Conservation (phyloP, 2,797 vertebrate genomes). For the Eulemur mongoz region DNA sequence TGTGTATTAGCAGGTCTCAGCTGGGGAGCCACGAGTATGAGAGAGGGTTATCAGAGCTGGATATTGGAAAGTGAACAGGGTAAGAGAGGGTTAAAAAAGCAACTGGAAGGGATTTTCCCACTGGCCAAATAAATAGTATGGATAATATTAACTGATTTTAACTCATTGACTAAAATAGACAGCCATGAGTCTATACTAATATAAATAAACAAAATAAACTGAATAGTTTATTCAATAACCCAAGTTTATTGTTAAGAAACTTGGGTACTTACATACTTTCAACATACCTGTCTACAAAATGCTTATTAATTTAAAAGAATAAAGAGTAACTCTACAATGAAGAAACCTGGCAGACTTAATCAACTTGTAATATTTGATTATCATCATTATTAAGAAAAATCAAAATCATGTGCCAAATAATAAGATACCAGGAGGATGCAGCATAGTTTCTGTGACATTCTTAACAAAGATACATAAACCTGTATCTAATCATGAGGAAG, state of each 20-base stretch:
- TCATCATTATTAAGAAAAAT: background rate
- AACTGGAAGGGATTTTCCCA: background rate
- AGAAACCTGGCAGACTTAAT: background rate
- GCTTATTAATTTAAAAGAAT: background rate
- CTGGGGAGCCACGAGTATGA: rapidly evolving
- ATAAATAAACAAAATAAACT: background rate
- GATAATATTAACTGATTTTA: background rate
- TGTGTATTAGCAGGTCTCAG: background rate
- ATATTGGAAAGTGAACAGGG: background rate
- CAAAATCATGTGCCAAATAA: background rate
- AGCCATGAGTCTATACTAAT: background rate
- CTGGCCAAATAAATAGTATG: background rate
- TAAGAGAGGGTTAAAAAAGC: background rate
- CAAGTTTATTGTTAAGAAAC: background rate
- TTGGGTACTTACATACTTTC: background rate
- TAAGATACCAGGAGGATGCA: background rate
- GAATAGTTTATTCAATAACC: background rate
- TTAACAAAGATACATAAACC: background rate
- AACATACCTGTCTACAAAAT: background rate
- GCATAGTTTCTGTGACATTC: background rate
- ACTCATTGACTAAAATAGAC: background rate
- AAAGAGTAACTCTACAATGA: background rate
- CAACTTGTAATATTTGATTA: background rate
- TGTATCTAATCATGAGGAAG: background rate
- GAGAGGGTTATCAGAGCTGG: background rate